Percentiles rank a stretch among this genome's conserved stretches.
phyloP scores from a whole-genome alignment of 2,113 vertebrate genomes.

The Hoplias malabaricus region DNA sequence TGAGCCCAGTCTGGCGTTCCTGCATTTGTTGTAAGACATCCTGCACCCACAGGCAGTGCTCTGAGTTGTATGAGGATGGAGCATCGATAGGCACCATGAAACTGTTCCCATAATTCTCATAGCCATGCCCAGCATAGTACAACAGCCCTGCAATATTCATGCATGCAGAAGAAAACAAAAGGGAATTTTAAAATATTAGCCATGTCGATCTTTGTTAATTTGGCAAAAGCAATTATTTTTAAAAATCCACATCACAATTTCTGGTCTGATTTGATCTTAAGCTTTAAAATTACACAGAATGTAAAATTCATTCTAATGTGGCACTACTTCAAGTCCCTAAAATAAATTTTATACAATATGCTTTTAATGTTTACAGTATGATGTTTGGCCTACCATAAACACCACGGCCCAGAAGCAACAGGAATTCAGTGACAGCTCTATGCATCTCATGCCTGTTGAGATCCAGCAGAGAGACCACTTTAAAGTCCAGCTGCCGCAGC shows the following conservation, averaged over 20 bases:
- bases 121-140: conserved; percentile 85
- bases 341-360: too few species aligned
- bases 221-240: too few species aligned
- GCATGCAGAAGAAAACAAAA: not conserved
- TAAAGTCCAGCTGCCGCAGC: conserved; percentile 85
- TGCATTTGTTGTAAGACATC: conserved; percentile 81
- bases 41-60: conserved; percentile 84
- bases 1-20: conserved; percentile 79
- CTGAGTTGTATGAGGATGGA: conserved; percentile 75
- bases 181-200: not conserved
- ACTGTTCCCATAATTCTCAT: conserved; percentile 88
- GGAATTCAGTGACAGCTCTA: conserved; percentile 81
- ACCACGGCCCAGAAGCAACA: conserved; percentile 81
- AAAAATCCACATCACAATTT: too few species aligned
- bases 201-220: not conserved
- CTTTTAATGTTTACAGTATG: too few species aligned
- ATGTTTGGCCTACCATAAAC: conserved; percentile 81
- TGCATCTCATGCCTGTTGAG: conserved; percentile 84
- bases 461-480: conserved; percentile 85
- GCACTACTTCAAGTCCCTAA: not conserved
- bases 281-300: too few species aligned
- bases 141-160: conserved; percentile 74
- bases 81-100: conserved; percentile 88
- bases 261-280: too few species aligned
- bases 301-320: too few species aligned